Base-by-base conservation (phyloP, 2,888 invertebrate species). In the Sabatieria punctata region DNA sequence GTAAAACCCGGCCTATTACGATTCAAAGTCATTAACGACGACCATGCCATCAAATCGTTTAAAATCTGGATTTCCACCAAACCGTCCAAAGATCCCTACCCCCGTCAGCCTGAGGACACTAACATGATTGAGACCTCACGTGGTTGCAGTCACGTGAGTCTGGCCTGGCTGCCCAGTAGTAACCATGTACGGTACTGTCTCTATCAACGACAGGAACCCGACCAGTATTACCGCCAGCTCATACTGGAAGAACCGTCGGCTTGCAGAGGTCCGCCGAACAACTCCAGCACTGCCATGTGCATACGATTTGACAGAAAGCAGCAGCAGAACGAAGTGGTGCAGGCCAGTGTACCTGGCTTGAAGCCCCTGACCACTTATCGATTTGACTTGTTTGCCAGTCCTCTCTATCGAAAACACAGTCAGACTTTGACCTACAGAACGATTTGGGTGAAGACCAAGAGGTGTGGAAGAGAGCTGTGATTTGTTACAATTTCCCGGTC, bases 161-260 rank as follows among this genome's bases (percentile, higher is more conserved):
- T 65, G 1, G 60, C 60, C 22, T 64, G 63, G 63, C 53, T 56
- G 49, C 60, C 57, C 26, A 58, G 59, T 13, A 50, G 51, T 11
- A 53, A 54, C 24, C 57, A 57, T 44, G 60, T 61, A n/a, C 22
- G 52, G 33, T 65, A 64, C 51, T 65, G 65, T 51, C 51, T 65
- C 26, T 65, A 63, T 49, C 55, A 57, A 46, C 58, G 55, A 18
- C 57, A 56, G 48, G 43, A 60, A n/a, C 44, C 49, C n/a, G 47
- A 48, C 25, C 43, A 44, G 3, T 47, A 47, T 25, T 47, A 44
- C 33, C 43, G 44, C 23, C 33, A 15, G 19, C 33, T 47, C 13
- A 47, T 47, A 13, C 27, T 47, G 27, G 47, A 47, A 25, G 15
- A 47, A 21, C 11, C 43, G 3, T 24, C 43, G n/a, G 25, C 30